Conservation (phyloP, 2,113 vertebrate genomes). For the Crypturellus undulatus region DNA sequence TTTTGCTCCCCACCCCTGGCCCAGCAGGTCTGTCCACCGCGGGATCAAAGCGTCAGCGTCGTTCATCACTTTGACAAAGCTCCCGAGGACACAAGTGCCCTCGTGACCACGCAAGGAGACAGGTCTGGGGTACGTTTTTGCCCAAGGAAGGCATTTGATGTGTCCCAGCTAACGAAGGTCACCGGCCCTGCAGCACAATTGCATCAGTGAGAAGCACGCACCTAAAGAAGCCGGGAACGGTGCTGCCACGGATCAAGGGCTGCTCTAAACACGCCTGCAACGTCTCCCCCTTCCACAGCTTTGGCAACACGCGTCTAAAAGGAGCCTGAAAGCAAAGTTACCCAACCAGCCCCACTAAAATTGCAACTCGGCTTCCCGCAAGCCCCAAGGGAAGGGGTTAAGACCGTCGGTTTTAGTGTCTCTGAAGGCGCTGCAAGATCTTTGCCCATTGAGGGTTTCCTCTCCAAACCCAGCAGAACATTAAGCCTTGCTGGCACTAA, state of each 20-base stretch:
- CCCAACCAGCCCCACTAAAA: background rate
- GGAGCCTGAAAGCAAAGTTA: background rate
- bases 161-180: background rate
- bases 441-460: background rate
- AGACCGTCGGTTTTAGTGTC: background rate
- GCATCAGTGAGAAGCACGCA: background rate
- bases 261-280: background rate
- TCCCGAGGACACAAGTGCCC: background rate
- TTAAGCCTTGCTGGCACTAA: background rate
- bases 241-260: background rate
- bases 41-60: accelerated
- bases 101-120: accelerated
- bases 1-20: background rate
- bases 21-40: background rate
- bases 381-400: background rate
- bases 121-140: background rate
- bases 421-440: background rate
- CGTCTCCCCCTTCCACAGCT: background rate
- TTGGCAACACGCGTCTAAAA: background rate
- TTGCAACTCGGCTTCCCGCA: background rate
- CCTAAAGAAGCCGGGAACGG: background rate
- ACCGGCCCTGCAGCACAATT: background rate
- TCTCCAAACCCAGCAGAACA: background rate
- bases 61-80: background rate
- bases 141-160: background rate